Conservation (phyloP, 2,888 invertebrate species). For the Synanthedon vespiformis region DNA sequence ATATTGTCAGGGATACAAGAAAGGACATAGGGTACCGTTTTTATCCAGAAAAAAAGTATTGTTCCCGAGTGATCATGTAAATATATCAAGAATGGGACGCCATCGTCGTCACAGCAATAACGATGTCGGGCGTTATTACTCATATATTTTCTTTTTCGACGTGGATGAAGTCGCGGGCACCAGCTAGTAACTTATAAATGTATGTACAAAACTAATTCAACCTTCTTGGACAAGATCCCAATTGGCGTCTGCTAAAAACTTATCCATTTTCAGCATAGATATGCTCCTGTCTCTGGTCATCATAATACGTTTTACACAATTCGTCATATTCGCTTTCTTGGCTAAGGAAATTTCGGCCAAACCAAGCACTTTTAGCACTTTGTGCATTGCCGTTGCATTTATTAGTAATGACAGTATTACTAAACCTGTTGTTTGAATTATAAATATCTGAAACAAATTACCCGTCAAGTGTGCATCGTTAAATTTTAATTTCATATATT, state of each 20-base stretch:
- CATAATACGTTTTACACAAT: constrained; percentile 63
- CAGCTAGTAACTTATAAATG: too few species aligned
- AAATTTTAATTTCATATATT: too few species aligned
- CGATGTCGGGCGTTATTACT: too few species aligned
- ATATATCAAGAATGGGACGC: too few species aligned
- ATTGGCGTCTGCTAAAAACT: constrained; percentile 74
- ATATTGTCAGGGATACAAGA: too few species aligned
- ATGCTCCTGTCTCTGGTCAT: constrained; percentile 58
- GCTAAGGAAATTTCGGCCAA: constrained; percentile 60
- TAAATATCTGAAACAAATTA: constrained; percentile 38
- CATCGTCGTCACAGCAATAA: too few species aligned
- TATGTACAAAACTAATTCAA: constrained; percentile 1
- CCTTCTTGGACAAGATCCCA: constrained; percentile 70
- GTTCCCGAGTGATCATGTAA: too few species aligned
- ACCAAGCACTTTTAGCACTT: constrained; percentile 63
- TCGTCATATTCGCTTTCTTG: constrained; percentile 68
- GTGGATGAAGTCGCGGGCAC: too few species aligned
- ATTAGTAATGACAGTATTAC: constrained; percentile 69
- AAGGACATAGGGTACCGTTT: too few species aligned
- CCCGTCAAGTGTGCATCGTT: background rate
- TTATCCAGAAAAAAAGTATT: too few species aligned
- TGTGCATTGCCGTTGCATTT: constrained; percentile 69
- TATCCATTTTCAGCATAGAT: constrained; percentile 72
- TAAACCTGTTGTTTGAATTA: constrained; percentile 69
- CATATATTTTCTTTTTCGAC: too few species aligned